A percentile compares a stretch with the other conserved stretches of the same genome.
Conservation (phyloP, 2,113 vertebrate species). For the Mormoops blainvillei region DNA sequence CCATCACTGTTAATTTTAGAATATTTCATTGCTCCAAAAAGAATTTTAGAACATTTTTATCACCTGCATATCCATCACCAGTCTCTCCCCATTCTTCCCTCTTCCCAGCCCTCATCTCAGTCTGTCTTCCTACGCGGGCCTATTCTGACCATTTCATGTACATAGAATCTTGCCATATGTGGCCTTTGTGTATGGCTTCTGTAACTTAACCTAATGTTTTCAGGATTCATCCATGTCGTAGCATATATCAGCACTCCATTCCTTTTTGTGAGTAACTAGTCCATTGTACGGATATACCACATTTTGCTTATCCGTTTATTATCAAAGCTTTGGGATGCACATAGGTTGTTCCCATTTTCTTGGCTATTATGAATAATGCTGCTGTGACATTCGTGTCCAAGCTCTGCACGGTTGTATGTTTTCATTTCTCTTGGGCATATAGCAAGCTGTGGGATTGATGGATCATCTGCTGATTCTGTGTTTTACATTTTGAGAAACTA, state of each 20-base stretch:
- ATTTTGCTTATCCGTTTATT: background rate
- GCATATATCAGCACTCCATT: background rate
- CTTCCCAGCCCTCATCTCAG: background rate
- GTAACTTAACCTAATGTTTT: background rate
- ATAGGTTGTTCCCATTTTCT: background rate
- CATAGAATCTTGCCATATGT: background rate
- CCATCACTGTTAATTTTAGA: background rate
- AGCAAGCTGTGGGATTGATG: background rate
- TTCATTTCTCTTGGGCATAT: background rate
- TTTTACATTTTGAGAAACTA: constrained; percentile 11
- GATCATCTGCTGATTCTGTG: background rate
- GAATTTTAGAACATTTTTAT: background rate
- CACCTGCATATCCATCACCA: background rate
- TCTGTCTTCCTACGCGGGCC: background rate
- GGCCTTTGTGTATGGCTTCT: background rate
- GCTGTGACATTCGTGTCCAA: background rate
- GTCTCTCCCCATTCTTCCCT: background rate
- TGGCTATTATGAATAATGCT: background rate
- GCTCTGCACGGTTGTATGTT: background rate
- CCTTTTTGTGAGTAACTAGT: background rate
- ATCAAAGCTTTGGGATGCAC: background rate
- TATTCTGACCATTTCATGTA: background rate
- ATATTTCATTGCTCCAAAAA: background rate
- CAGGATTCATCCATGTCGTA: background rate
- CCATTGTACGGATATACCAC: background rate